Base-by-base conservation (phyloP, 2,888 invertebrate species). In the Melanostoma scalare region DNA sequence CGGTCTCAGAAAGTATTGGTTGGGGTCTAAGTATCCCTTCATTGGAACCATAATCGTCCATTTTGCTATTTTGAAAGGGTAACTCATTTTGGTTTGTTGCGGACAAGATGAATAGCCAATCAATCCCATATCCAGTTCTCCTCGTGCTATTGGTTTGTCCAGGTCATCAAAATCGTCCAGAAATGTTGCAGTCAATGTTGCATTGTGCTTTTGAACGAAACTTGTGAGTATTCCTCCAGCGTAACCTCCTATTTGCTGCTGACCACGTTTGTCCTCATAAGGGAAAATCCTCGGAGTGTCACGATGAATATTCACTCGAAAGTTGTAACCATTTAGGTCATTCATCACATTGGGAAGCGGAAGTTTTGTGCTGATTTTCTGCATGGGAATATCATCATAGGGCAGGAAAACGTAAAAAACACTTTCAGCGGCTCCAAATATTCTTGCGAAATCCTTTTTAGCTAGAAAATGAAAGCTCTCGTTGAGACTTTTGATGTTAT, bases 1-100 rank as follows among this genome's bases (percentile, higher is more conserved):
- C 4, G 73, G 63, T 35, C 63, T 33, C 9, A 69, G 10, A 36
- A 69, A 72, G 35, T 79, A 79, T 8, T 73, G n/a, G 9, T 58
- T 61, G 0, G 73, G 61, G 20, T 73, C 33, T 4, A 73, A 8
- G n/a, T 36, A 10, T 0, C 63, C 63, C 10, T 44, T 55, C 2
- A 63, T 9, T 2, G 76, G 69, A 10, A 63, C 69, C 42, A 76
- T 61, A 6, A 76, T 35, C 20, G 36, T 36, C 38, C 52, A 55
- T 8, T 30, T 10, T 3, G 30, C 2, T 0, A 69, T 3, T 2
- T 9, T 33, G 6, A 63, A 20, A 1, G 76, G 69, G 63, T 69
- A 76, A 30, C 46, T 69, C 20, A n/a, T 60, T 6, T 55, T 9
- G 3, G 38, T 9, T 2, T 2, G 5, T 2, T 2, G 5, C 3